Conservation (phyloP, 2,888 invertebrate genomes). For the Margaritifera margaritifera region DNA sequence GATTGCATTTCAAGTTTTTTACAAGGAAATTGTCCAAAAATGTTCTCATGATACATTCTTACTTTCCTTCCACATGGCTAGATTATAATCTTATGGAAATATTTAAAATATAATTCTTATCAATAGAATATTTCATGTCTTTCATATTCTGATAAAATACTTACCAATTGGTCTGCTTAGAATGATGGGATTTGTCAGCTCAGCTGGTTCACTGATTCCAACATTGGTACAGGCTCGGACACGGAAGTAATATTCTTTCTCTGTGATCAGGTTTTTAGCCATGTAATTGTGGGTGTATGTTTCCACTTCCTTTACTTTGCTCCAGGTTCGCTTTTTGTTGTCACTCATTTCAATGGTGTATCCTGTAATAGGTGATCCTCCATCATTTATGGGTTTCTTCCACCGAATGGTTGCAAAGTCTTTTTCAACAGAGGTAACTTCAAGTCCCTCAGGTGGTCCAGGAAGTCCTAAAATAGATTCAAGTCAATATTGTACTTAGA, state of each 20-base stretch:
- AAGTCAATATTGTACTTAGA: too few species aligned
- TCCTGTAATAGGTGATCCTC: slow-evolving; percentile 59
- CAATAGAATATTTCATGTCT: neutral
- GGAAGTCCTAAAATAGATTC: slow-evolving; percentile 49
- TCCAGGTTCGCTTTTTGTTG: slow-evolving; percentile 49
- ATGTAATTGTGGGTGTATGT: slow-evolving; percentile 35
- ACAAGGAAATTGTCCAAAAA: too few species aligned
- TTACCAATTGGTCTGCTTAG: slow-evolving; percentile 78
- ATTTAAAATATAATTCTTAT: neutral
- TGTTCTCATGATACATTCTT: neutral
- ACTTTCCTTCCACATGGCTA: neutral
- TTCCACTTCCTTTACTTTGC: slow-evolving; percentile 47
- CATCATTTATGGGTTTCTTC: slow-evolving; percentile 69
- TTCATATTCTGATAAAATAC: slow-evolving; percentile 69
- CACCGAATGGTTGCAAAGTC: slow-evolving; percentile 63
- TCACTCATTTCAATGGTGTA: slow-evolving; percentile 62
- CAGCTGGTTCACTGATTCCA: slow-evolving; percentile 55
- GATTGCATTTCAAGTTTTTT: too few species aligned
- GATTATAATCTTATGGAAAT: neutral
- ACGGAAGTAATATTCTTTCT: slow-evolving; percentile 68
- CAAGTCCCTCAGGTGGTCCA: slow-evolving; percentile 55
- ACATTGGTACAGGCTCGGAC: slow-evolving; percentile 68
- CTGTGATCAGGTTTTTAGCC: slow-evolving; percentile 60
- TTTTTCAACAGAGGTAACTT: slow-evolving; percentile 49
- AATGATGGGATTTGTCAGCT: slow-evolving; percentile 53